Evolutionary conservation across 2,113 vertebrate genomes (phyloP).

Genomic region (Jaculus jaculus): DNA sequence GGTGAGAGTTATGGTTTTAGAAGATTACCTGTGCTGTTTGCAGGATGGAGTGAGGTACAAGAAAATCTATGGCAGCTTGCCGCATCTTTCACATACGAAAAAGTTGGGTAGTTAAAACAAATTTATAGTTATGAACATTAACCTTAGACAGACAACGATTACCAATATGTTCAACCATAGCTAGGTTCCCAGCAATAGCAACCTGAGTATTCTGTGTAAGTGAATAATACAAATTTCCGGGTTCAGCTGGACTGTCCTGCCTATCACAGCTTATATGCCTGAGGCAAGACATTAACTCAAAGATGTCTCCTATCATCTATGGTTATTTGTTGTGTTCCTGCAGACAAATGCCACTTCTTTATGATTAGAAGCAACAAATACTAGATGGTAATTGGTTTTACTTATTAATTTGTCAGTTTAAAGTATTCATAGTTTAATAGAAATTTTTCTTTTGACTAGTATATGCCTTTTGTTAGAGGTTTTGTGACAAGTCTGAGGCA

Average conservation of each 20-base stretch:
- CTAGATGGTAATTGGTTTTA: slow-evolving; percentile 50
- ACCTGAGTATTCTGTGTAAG: neutral
- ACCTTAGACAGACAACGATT: neutral
- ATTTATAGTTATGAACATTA: neutral
- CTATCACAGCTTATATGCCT: neutral
- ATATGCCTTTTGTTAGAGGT: neutral
- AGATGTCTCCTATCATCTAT: neutral
- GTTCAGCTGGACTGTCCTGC: neutral
- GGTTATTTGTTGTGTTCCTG: neutral
- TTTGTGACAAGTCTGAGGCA: neutral
- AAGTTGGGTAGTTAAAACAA: neutral
- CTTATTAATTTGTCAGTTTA: slow-evolving; percentile 35
- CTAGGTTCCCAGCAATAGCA: neutral
- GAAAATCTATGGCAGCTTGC: neutral
- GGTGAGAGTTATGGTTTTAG: neutral
- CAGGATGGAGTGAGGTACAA: neutral
- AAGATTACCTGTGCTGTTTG: neutral
- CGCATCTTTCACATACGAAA: neutral
- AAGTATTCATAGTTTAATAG: slow-evolving; percentile 59
- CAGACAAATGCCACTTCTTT: neutral
- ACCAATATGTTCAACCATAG: neutral
- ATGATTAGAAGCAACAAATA: slow-evolving; percentile 56
- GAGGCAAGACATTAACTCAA: neutral
- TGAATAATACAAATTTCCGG: neutral
- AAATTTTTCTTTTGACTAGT: slow-evolving; percentile 57